phyloP scores from a whole-genome alignment of 2,888 invertebrate species.

The Phyto melanocephala region DNA sequence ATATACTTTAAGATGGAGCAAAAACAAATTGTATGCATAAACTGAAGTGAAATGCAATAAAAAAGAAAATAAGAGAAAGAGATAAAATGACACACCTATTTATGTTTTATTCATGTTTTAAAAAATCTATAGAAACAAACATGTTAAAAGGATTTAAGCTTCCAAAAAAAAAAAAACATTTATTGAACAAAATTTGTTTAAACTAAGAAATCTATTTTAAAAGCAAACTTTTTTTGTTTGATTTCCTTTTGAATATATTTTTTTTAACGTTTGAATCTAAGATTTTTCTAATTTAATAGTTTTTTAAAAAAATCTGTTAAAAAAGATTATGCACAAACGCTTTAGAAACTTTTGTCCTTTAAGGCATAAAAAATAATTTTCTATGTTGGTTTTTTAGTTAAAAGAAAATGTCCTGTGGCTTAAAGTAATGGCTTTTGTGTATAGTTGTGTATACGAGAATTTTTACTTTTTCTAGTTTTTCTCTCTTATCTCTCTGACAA shows the following conservation, averaged over 20 bases:
- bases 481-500: slow-evolving; percentile 8
- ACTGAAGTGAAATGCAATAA: not conserved
- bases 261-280: too few relatives aligned
- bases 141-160: slow-evolving; percentile 24
- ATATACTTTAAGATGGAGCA: not conserved
- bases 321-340: slow-evolving; percentile 40
- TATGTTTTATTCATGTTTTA: slow-evolving; percentile 48
- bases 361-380: slow-evolving; percentile 57
- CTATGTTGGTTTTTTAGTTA: slow-evolving; percentile 39
- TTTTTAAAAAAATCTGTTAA: not conserved
- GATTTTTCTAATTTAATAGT: not conserved
- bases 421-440: slow-evolving; percentile 57
- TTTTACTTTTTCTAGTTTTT: too few relatives aligned
- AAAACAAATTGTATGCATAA: slow-evolving; percentile 23
- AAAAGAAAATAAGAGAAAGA: not conserved
- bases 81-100: slow-evolving; percentile 46
- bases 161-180: not conserved
- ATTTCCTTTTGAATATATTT: too few relatives aligned
- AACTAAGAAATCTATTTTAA: too few relatives aligned
- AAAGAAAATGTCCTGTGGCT: slow-evolving; percentile 55
- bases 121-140: not conserved
- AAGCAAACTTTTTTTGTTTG: too few relatives aligned
- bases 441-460: slow-evolving; percentile 48
- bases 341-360: slow-evolving; percentile 51
- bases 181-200: too few relatives aligned